A percentile compares a stretch with the other conserved stretches of the same genome.
phyloP scores from a whole-genome alignment of 2,888 invertebrate genomes.

The Celastrina argiolus region DNA sequence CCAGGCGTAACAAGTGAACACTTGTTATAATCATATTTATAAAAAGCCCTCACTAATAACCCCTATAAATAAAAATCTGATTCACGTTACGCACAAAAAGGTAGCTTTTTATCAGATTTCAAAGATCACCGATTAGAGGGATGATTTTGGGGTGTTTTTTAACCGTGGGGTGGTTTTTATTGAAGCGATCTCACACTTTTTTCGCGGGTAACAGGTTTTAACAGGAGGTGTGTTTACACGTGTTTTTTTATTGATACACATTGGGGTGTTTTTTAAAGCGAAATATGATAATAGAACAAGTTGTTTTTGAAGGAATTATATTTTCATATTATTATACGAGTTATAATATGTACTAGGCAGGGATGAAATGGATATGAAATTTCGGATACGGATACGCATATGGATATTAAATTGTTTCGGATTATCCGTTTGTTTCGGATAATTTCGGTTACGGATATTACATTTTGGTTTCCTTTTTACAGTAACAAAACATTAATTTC shows the following conservation, averaged over 20 bases:
- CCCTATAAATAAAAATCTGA: conserved; percentile 26
- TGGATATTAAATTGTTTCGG: too few relatives aligned
- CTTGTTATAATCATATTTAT: not conserved
- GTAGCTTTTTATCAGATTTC: conserved; percentile 51
- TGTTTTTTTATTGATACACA: conserved; percentile 38
- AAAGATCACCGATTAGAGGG: conserved; percentile 48
- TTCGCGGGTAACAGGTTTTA: conserved; percentile 53
- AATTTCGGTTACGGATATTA: too few relatives aligned
- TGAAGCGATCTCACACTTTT: conserved; percentile 67
- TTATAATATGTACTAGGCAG: too few relatives aligned
- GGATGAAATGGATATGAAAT: too few relatives aligned
- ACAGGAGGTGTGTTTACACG: conserved; percentile 64
- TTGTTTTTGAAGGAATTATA: not conserved
- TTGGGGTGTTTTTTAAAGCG: conserved; percentile 20
- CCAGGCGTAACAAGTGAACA: not conserved
- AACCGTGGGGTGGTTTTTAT: conserved; percentile 55
- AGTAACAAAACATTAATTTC: too few relatives aligned
- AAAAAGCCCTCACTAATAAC: not conserved
- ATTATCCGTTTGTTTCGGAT: too few relatives aligned
- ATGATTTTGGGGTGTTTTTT: conserved; percentile 56
- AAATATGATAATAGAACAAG: conserved; percentile 3
- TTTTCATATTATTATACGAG: too few relatives aligned
- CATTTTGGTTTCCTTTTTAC: too few relatives aligned
- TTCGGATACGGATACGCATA: too few relatives aligned
- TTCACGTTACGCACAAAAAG: conserved; percentile 59